Evolutionary conservation across 2,113 vertebrate genomes (phyloP).

Genomic region (Paedocypris sp.): DNA sequence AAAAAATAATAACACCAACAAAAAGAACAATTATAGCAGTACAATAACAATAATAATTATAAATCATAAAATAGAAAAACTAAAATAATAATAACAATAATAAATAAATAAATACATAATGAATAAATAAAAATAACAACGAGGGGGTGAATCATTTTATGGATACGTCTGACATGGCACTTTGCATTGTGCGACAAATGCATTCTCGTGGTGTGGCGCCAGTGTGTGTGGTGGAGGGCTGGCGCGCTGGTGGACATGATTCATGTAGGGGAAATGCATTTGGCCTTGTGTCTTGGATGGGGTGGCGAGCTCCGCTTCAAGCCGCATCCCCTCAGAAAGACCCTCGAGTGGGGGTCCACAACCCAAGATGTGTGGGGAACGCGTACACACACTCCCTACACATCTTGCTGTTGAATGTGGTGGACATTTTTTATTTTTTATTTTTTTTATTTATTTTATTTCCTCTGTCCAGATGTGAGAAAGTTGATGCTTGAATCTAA

Average conservation of each 20-base stretch:
- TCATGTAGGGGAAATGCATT: constrained; percentile 20
- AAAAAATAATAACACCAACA: too few species aligned
- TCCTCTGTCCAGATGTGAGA: constrained; percentile 23
- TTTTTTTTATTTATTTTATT: constrained; percentile 21
- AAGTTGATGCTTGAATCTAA: constrained; percentile 30
- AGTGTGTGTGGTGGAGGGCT: constrained; percentile 25
- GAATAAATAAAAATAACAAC: too few species aligned
- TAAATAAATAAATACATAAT: too few species aligned
- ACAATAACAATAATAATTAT: too few species aligned
- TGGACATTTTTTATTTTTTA: too few species aligned
- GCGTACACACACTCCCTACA: constrained; percentile 23
- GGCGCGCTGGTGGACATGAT: constrained; percentile 18
- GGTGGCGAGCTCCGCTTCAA: constrained; percentile 12
- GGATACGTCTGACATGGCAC: constrained; percentile 27
- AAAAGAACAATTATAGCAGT: too few species aligned
- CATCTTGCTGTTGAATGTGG: constrained; percentile 28
- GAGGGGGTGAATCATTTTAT: constrained; percentile 47
- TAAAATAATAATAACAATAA: too few species aligned
- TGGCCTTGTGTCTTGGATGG: constrained; percentile 6
- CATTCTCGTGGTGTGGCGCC: too few species aligned
- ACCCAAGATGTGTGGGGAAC: constrained; percentile 13
- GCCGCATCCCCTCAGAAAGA: constrained; percentile 28
- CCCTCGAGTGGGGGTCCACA: constrained; percentile 12
- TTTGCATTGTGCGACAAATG: constrained; percentile 41
- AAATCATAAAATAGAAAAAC: too few species aligned